phyloP scores from a whole-genome alignment of 2,888 invertebrate species.

The Apamea monoglypha region DNA sequence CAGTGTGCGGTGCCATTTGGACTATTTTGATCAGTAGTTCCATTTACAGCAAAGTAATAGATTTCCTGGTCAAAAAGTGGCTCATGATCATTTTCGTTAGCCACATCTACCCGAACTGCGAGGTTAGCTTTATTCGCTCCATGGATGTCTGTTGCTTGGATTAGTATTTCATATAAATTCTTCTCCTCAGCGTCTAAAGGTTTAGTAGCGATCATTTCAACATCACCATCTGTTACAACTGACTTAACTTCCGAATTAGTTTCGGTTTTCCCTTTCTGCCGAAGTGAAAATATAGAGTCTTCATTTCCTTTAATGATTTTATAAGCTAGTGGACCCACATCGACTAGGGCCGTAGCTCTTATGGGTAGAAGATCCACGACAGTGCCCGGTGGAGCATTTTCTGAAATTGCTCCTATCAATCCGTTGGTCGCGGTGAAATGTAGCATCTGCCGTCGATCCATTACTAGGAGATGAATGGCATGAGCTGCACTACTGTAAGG shows the following conservation, averaged over 20 bases:
- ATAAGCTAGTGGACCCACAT: slow-evolving; percentile 93
- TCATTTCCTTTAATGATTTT: slow-evolving; percentile 95
- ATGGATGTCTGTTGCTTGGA: slow-evolving; percentile 95
- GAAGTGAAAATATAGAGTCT: slow-evolving; percentile 93
- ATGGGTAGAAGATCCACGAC: slow-evolving; percentile 93
- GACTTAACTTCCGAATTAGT: slow-evolving; percentile 87
- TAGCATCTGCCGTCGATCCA: slow-evolving; percentile 95
- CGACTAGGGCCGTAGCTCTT: slow-evolving; percentile 92
- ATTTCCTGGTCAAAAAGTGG: slow-evolving; percentile 95
- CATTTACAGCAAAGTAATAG: slow-evolving; percentile 94
- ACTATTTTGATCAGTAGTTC: slow-evolving; percentile 90
- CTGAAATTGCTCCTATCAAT: slow-evolving; percentile 93
- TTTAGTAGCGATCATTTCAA: slow-evolving; percentile 93
- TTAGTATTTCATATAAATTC: slow-evolving; percentile 92
- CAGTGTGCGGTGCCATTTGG: slow-evolving; percentile 92
- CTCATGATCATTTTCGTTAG: slow-evolving; percentile 97
- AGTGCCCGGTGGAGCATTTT: slow-evolving; percentile 94
- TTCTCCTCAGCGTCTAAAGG: slow-evolving; percentile 95
- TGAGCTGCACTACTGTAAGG: slow-evolving; percentile 95
- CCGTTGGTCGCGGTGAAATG: slow-evolving; percentile 92
- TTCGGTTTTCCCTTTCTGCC: slow-evolving; percentile 89
- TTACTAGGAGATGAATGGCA: slow-evolving; percentile 94
- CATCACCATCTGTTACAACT: slow-evolving; percentile 91
- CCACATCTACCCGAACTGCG: slow-evolving; percentile 93
- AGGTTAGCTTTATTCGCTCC: slow-evolving; percentile 95